Conservation (phyloP, 1,140 invertebrate species). For the Drosophila lini region DNA sequence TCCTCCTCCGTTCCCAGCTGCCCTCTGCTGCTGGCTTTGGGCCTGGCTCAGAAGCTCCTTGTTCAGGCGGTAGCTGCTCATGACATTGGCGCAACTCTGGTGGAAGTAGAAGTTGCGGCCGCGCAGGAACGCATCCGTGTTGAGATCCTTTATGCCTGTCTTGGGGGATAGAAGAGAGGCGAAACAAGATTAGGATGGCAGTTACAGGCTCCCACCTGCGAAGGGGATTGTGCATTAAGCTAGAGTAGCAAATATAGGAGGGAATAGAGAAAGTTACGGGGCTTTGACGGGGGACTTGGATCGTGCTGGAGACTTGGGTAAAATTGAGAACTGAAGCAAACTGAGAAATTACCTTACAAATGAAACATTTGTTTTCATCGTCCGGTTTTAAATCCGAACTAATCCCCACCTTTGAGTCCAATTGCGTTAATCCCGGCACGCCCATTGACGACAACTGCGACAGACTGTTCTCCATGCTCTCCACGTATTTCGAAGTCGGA, state of each 20-base stretch:
- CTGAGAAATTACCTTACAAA: constrained; percentile 85
- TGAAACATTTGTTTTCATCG: constrained; percentile 85
- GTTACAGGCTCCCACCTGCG: background rate
- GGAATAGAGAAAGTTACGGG: constrained; percentile 10
- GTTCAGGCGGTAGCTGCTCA: constrained; percentile 79
- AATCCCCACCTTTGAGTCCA: constrained; percentile 84
- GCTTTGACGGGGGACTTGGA: background rate
- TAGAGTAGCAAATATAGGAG: constrained; percentile 9
- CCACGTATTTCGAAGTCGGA: constrained; percentile 66
- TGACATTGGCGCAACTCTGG: constrained; percentile 83
- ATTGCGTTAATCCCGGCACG: constrained; percentile 80
- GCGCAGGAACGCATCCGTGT: constrained; percentile 80
- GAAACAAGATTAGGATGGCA: constrained; percentile 19
- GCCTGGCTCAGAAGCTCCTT: constrained; percentile 76
- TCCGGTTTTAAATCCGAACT: constrained; percentile 84
- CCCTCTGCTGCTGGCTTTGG: constrained; percentile 55
- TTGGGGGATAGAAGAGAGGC: constrained; percentile 55
- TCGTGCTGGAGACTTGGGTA: constrained; percentile 37
- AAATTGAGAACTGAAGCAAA: constrained; percentile 75
- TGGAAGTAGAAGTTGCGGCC: constrained; percentile 83
- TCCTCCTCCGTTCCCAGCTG: constrained; percentile 20
- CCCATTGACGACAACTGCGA: constrained; percentile 73
- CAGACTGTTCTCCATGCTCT: constrained; percentile 72
- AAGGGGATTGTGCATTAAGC: constrained; percentile 8
- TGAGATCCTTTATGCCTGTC: constrained; percentile 84